Evolutionary conservation across 2,113 vertebrate species (phyloP).

Genomic region (Oreocharis arfaki): DNA sequence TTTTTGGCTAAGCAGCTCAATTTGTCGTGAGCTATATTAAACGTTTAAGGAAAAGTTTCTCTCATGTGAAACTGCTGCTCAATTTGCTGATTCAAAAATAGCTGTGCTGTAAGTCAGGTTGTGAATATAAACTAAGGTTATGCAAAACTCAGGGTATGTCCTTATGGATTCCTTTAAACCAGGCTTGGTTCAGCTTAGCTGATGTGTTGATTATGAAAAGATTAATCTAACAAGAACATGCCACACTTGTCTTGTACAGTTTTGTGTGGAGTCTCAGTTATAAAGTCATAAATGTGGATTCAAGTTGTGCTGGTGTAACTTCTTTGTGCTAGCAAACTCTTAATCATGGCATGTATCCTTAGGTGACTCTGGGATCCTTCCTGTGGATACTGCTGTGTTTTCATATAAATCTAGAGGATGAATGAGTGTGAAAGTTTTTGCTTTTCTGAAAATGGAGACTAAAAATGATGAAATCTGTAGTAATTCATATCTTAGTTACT

Average conservation of each 20-base stretch:
- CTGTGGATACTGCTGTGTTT: neutral
- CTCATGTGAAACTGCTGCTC: neutral
- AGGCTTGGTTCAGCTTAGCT: neutral
- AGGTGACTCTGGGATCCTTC: neutral
- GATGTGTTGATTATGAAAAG: neutral
- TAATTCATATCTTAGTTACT: neutral
- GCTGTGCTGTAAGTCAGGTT: neutral
- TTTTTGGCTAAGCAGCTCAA: conserved; percentile 22
- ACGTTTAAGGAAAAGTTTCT: conserved; percentile 3
- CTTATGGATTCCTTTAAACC: neutral
- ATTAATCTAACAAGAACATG: neutral
- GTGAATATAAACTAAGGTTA: neutral
- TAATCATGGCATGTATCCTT: neutral
- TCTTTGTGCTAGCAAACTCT: neutral
- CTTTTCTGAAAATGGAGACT: neutral
- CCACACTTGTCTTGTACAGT: neutral
- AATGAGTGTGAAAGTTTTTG: neutral
- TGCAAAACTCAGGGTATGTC: neutral
- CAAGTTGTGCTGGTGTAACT: conserved; percentile 2
- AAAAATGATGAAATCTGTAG: neutral
- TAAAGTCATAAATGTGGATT: neutral
- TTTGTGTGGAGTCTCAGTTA: neutral
- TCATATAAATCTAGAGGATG: neutral
- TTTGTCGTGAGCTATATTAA: conserved; percentile 37
- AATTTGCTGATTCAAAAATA: conserved; percentile 48